phyloP scores from a whole-genome alignment of 2,797 vertebrate genomes.

The Hirundo rustica region DNA sequence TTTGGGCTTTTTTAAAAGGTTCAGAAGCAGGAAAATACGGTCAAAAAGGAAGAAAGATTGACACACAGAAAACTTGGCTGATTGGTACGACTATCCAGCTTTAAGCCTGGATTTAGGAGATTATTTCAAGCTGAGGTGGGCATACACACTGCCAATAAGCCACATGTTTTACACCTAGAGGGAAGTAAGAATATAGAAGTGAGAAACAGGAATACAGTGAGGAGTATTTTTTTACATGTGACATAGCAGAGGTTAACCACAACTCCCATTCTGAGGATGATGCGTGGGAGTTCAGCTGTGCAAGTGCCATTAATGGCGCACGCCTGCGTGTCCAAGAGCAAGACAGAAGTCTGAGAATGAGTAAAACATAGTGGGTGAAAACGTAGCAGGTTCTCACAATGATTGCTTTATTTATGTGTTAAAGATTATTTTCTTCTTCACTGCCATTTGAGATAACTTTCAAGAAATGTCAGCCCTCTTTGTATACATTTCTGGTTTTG shows the following conservation, averaged over 20 bases:
- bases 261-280: neutral
- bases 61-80: neutral
- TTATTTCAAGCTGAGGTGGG: neutral
- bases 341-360: neutral
- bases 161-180: neutral
- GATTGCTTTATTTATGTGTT: neutral
- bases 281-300: constrained; percentile 5
- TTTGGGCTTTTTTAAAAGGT: neutral
- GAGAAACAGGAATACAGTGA: neutral
- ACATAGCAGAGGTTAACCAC: constrained; percentile 10
- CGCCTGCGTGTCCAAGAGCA: neutral
- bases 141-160: neutral
- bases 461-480: neutral
- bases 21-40: neutral
- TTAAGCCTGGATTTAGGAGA: neutral
- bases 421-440: neutral
- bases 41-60: neutral
- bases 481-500: neutral
- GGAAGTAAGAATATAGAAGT: constrained; percentile 7
- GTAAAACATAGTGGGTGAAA: neutral
- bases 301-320: constrained; percentile 24
- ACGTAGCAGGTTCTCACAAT: neutral
- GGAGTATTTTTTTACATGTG: neutral
- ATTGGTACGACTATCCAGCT: neutral
- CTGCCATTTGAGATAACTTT: neutral